Conservation (phyloP, 2,888 invertebrate genomes). For the Lacanobia wlatinum region DNA sequence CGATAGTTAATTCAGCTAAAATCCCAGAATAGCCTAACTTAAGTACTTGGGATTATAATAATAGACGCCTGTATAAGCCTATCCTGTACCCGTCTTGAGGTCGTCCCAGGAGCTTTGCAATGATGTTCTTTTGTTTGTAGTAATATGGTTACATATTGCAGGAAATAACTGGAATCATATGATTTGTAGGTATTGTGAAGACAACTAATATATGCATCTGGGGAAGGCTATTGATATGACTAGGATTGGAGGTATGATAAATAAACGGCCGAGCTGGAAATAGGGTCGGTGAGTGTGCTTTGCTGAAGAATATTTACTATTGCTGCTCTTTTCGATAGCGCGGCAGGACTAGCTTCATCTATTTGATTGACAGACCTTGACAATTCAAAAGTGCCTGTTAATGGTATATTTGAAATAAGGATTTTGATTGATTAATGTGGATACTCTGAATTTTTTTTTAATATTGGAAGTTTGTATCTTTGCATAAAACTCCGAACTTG, state of each 20-base stretch:
- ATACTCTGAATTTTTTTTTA: too few species aligned
- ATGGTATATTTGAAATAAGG: too few species aligned
- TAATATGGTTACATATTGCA: slow-evolving; percentile 2
- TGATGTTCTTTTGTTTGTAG: slow-evolving; percentile 34
- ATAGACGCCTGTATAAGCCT: slow-evolving; percentile 1
- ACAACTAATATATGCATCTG: neutral
- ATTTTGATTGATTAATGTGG: too few species aligned
- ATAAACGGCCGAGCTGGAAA: too few species aligned
- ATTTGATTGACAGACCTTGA: too few species aligned
- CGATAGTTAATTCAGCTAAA: slow-evolving; percentile 5
- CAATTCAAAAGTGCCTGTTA: too few species aligned
- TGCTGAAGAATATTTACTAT: too few species aligned
- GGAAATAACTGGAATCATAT: slow-evolving; percentile 2
- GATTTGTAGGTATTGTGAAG: neutral
- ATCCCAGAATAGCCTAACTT: slow-evolving; percentile 17
- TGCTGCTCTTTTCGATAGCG: too few species aligned
- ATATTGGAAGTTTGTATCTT: too few species aligned
- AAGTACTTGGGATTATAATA: slow-evolving; percentile 34
- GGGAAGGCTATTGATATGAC: neutral
- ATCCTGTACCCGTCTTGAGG: slow-evolving; percentile 4
- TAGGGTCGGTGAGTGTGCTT: too few species aligned
- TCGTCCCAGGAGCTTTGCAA: slow-evolving; percentile 18
- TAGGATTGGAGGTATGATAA: neutral
- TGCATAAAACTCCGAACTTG: too few species aligned
- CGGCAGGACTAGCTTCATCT: too few species aligned